phyloP scores from a whole-genome alignment of 1,140 invertebrate genomes.

The Drosophila sp. region DNA sequence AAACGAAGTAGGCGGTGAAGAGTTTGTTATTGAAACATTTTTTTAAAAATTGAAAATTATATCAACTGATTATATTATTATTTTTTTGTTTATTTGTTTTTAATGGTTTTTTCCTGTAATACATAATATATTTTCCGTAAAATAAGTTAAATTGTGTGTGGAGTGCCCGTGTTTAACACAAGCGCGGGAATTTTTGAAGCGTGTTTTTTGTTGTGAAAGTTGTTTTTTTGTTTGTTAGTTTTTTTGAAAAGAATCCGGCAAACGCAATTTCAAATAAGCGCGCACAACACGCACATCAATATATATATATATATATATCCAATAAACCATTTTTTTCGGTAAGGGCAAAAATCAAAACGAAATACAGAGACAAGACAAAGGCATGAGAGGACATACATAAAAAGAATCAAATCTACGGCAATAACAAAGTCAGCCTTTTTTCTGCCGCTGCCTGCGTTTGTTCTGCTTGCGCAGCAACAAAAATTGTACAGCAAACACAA shows the following conservation, averaged over 20 bases:
- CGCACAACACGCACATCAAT: slow-evolving; percentile 16
- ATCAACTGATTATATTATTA: no score
- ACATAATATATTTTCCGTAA: slow-evolving; percentile 12
- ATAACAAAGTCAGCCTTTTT: slow-evolving; percentile 40
- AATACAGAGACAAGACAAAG: slow-evolving; percentile 8
- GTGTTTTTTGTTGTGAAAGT: slow-evolving; percentile 34
- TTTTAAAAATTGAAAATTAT: slow-evolving; percentile 31
- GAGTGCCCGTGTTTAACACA: slow-evolving; percentile 35
- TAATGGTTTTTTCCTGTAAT: slow-evolving; percentile 17
- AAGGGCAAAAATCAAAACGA: slow-evolving; percentile 7
- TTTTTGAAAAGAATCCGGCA: not conserved
- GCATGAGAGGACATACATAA: slow-evolving; percentile 29
- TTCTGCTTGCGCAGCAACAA: slow-evolving; percentile 71
- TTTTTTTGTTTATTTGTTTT: slow-evolving; percentile 34
- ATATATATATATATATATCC: not conserved
- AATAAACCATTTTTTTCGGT: slow-evolving; percentile 2
- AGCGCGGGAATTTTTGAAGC: slow-evolving; percentile 43
- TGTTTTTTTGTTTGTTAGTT: not conserved
- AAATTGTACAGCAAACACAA: slow-evolving; percentile 62
- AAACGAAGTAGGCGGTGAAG: slow-evolving; percentile 31
- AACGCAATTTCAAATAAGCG: slow-evolving; percentile 42
- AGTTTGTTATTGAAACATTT: slow-evolving; percentile 26
- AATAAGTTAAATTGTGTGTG: slow-evolving; percentile 19
- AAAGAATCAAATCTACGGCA: slow-evolving; percentile 39
- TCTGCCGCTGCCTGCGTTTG: slow-evolving; percentile 17